Conservation (phyloP, 2,113 vertebrate genomes). For the Sinocyclocheilus grahami region DNA sequence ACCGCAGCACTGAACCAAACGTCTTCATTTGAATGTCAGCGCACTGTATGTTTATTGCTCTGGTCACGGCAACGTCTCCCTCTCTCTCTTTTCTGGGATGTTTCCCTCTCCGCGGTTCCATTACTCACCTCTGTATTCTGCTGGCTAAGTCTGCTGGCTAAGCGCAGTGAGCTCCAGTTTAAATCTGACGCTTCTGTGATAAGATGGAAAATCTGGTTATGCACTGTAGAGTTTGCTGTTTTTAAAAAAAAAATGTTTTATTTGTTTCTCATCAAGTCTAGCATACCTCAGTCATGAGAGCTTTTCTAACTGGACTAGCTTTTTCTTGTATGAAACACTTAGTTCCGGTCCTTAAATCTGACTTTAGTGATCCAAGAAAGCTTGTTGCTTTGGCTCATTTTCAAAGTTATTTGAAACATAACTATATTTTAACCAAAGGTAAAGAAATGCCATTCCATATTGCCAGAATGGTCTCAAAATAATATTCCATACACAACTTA, state of each 20-base stretch:
- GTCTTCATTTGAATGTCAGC: conserved; percentile 48
- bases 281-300: background rate
- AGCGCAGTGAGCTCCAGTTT: background rate
- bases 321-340: background rate
- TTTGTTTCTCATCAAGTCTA: background rate
- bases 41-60: conserved; percentile 44
- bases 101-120: conserved; percentile 23
- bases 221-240: background rate
- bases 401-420: background rate
- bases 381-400: background rate
- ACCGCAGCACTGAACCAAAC: conserved; percentile 41
- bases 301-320: background rate
- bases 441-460: no score
- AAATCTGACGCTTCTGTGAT: background rate
- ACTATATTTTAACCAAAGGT: no score
- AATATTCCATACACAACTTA: background rate
- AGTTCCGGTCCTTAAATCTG: background rate
- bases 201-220: conserved; percentile 20
- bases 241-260: background rate
- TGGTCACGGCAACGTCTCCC: conserved; percentile 7
- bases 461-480: no score
- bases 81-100: conserved; percentile 3
- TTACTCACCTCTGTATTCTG: conserved; percentile 28
- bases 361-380: background rate
- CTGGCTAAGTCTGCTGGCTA: conserved; percentile 10